Percentiles rank a stretch among this genome's conserved stretches.
These are phyloP conservation scores for Pelobates cultripes DNA, from an alignment of 2,797 vertebrate species.

Conservation along the genomic window DNA sequence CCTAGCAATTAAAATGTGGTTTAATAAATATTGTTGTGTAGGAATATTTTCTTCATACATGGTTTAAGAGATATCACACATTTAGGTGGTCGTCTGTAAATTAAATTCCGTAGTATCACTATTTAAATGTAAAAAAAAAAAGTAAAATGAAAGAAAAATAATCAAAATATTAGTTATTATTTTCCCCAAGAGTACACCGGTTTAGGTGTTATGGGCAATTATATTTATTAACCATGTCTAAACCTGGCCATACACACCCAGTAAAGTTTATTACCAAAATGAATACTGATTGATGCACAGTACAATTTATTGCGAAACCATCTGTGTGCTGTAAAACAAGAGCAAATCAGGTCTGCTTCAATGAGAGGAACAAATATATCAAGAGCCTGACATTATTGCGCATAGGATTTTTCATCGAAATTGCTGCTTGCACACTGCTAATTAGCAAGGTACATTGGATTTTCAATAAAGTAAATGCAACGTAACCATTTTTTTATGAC, in stretches of 20 bases:
- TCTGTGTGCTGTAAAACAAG: conserved; percentile 18
- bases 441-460: conserved; percentile 49
- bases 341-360: conserved; percentile 11
- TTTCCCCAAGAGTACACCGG: too few relatives aligned
- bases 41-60: neutral
- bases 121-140: too few relatives aligned
- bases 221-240: too few relatives aligned
- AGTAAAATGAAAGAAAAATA: too few relatives aligned
- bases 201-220: too few relatives aligned
- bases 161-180: too few relatives aligned
- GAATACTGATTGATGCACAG: neutral
- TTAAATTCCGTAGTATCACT: too few relatives aligned
- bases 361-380: conserved; percentile 33
- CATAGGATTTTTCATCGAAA: conserved; percentile 29
- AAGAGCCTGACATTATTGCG: conserved; percentile 12
- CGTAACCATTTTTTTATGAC: conserved; percentile 58
- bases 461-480: conserved; percentile 58
- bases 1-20: too few relatives aligned
- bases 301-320: neutral
- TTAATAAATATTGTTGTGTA: too few relatives aligned
- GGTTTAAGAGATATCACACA: neutral
- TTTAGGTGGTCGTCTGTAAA: too few relatives aligned
- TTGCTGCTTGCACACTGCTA: conserved; percentile 30
- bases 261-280: neutral
- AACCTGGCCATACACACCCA: neutral